These are phyloP conservation scores for Scomber colias DNA, from an alignment of 2,113 vertebrate species.

Conservation along the genomic window DNA sequence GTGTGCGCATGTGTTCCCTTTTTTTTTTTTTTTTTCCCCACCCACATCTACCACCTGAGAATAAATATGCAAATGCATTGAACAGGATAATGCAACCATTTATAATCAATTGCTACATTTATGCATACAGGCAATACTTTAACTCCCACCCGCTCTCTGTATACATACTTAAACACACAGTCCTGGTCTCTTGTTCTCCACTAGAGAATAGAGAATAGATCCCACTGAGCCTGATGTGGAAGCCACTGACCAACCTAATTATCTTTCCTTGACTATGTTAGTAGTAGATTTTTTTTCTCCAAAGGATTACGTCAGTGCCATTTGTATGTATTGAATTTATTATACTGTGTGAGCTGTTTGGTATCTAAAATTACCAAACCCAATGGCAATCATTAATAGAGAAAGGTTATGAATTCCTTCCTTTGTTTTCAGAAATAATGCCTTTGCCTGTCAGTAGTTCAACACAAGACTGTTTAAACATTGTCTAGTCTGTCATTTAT, in stretches of 20 bases:
- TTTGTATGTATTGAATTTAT: background rate
- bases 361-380: background rate
- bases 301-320: background rate
- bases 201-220: background rate
- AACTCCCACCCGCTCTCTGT: background rate
- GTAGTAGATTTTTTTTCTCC: background rate
- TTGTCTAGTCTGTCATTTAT: slow-evolving; percentile 29
- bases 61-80: slow-evolving; percentile 58
- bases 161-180: background rate
- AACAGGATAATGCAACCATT: slow-evolving; percentile 26
- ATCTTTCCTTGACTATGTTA: background rate
- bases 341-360: background rate
- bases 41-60: slow-evolving; percentile 52
- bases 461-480: slow-evolving; percentile 44
- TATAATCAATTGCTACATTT: slow-evolving; percentile 41
- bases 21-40: slow-evolving; percentile 27
- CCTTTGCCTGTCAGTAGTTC: slow-evolving; percentile 1
- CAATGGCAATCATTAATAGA: slow-evolving; percentile 31
- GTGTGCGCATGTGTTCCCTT: slow-evolving; percentile 22
- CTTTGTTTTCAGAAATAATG: slow-evolving; percentile 31
- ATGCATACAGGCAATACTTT: background rate
- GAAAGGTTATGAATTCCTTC: slow-evolving; percentile 23
- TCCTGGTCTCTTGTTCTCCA: background rate
- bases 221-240: background rate
- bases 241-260: background rate